phyloP scores from a whole-genome alignment of 2,888 invertebrate species.

The Amaurobius ferox region DNA sequence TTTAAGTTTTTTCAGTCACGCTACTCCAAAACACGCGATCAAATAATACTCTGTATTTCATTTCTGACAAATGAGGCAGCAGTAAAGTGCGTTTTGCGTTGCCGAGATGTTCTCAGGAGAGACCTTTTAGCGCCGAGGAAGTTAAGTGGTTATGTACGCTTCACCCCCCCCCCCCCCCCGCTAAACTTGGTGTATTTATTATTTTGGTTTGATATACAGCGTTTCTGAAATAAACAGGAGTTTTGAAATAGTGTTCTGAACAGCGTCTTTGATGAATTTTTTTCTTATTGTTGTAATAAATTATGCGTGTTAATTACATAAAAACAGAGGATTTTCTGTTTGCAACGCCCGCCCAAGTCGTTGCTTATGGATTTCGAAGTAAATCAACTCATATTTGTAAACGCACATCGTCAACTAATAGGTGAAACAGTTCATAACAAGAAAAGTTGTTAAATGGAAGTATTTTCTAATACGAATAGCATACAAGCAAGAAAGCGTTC shows the following conservation, averaged over 20 bases:
- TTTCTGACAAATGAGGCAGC: neutral
- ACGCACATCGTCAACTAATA: too few species aligned
- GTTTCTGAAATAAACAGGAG: neutral
- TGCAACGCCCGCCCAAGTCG: too few species aligned
- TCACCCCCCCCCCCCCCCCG: neutral
- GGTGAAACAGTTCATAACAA: too few species aligned
- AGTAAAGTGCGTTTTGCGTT: neutral
- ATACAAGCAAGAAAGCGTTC: too few species aligned
- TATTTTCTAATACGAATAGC: too few species aligned
- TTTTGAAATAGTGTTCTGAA: neutral
- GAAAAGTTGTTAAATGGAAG: too few species aligned
- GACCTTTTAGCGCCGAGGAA: constrained; percentile 10
- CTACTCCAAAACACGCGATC: neutral
- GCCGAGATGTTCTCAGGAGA: constrained; percentile 4
- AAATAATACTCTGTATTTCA: constrained; percentile 5
- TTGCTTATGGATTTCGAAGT: too few species aligned
- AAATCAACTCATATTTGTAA: too few species aligned
- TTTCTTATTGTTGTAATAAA: neutral
- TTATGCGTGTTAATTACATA: too few species aligned
- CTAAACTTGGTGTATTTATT: neutral
- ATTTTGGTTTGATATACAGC: neutral
- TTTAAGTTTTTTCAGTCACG: constrained; percentile 1
- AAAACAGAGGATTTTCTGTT: too few species aligned
- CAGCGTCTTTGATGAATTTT: neutral
- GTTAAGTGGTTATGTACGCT: constrained; percentile 7